These are phyloP conservation scores for Drosophila chauvacae DNA, from an alignment of 1,140 invertebrate species.

Conservation along the genomic window DNA sequence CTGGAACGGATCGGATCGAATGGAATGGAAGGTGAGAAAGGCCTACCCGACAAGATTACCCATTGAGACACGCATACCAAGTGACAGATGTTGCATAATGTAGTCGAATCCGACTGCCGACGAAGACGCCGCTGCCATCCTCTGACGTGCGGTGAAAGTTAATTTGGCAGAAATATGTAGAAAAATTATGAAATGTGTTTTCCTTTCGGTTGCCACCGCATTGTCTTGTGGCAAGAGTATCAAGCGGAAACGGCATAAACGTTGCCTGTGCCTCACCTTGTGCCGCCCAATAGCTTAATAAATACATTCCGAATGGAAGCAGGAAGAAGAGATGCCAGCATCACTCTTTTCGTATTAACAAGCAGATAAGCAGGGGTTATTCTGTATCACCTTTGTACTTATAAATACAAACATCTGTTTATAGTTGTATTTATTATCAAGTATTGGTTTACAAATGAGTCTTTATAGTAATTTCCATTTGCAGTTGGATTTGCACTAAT, in stretches of 20 bases:
- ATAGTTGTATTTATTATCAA: background rate
- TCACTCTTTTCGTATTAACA: background rate
- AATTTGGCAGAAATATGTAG: constrained; percentile 71
- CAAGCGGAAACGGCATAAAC: constrained; percentile 44
- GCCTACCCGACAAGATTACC: constrained; percentile 36
- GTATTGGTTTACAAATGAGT: background rate
- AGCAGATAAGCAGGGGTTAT: constrained; percentile 10
- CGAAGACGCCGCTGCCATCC: constrained; percentile 53
- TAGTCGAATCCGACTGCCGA: constrained; percentile 16
- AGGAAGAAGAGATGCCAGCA: constrained; percentile 20
- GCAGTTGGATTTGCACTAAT: background rate
- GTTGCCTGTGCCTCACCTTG: constrained; percentile 9
- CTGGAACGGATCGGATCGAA: constrained; percentile 31
- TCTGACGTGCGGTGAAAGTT: constrained; percentile 79
- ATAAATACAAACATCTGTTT: background rate
- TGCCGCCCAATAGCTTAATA: constrained; percentile 55
- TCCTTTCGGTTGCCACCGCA: constrained; percentile 68
- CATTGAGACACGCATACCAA: constrained; percentile 50
- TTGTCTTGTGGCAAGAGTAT: constrained; percentile 51
- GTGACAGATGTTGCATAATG: constrained; percentile 56
- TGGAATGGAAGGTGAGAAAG: constrained; percentile 38
- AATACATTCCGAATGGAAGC: constrained; percentile 42
- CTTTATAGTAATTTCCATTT: background rate
- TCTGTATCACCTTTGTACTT: background rate
- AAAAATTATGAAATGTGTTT: constrained; percentile 80